Evolutionary conservation across 2,797 vertebrate species (phyloP).

Genomic region (Clarias platycephalus): DNA sequence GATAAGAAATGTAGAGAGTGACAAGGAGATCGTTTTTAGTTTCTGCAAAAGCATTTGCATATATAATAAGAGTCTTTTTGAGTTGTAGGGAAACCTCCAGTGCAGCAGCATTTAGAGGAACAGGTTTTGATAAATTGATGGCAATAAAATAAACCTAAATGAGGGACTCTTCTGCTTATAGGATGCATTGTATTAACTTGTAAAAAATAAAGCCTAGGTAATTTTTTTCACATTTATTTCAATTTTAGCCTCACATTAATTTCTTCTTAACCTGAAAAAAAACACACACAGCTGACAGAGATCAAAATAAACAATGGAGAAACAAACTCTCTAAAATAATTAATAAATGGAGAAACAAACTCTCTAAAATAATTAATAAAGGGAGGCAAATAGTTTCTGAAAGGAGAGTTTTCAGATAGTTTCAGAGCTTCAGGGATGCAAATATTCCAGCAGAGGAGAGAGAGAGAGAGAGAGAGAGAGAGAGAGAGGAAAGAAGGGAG

Average conservation of each 20-base stretch:
- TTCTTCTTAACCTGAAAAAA: not conserved
- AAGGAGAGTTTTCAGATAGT: slow-evolving; percentile 16
- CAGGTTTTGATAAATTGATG: slow-evolving; percentile 24
- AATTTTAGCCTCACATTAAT: not conserved
- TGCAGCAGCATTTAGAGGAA: not conserved
- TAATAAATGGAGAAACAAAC: not conserved
- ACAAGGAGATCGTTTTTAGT: not conserved
- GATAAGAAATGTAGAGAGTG: not conserved
- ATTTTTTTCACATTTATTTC: not conserved
- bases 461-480: not conserved
- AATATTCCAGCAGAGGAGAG: slow-evolving; percentile 26
- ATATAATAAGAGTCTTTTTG: not conserved
- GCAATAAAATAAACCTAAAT: not conserved
- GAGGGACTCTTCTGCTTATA: slow-evolving; percentile 20
- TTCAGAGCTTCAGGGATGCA: slow-evolving; percentile 12
- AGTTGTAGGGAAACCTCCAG: not conserved
- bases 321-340: slow-evolving; percentile 12
- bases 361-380: not conserved
- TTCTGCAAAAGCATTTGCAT: not conserved
- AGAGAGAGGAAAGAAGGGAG: not conserved
- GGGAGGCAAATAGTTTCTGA: not conserved
- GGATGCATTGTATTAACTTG: slow-evolving; percentile 48
- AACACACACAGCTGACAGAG: not conserved
- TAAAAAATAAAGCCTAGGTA: slow-evolving; percentile 36
- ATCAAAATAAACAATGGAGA: slow-evolving; percentile 13